Evolutionary conservation across 1,140 invertebrate genomes (phyloP).

Genomic region (Orius insidiosus): DNA sequence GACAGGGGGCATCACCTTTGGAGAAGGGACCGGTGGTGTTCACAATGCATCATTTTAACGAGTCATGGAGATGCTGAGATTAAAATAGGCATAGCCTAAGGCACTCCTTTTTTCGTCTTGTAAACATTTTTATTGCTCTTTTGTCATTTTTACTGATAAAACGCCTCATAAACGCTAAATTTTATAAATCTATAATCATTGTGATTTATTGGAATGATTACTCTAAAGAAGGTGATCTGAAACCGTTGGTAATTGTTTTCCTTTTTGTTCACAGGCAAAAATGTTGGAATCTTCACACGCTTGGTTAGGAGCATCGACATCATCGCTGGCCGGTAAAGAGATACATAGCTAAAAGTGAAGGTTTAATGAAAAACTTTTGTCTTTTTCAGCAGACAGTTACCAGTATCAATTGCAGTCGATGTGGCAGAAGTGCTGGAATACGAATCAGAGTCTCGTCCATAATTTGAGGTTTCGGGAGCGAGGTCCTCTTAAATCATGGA

Average conservation of each 20-base stretch:
- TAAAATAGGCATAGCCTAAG: background rate
- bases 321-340: conserved; percentile 76
- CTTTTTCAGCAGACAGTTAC: conserved; percentile 65
- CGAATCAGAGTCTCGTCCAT: conserved; percentile 70
- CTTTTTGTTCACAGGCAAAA: conserved; percentile 62
- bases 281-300: conserved; percentile 74
- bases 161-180: background rate
- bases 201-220: too few relatives aligned
- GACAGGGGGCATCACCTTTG: too few relatives aligned
- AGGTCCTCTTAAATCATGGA: conserved; percentile 78
- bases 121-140: background rate
- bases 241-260: too few relatives aligned
- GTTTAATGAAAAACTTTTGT: background rate
- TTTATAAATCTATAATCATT: too few relatives aligned
- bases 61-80: background rate
- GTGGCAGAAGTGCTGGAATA: conserved; percentile 91
- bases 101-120: background rate
- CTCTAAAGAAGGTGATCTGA: too few relatives aligned
- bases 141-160: conserved; percentile 3
- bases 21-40: too few relatives aligned
- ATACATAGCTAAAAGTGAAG: conserved; percentile 27
- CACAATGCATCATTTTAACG: too few relatives aligned
- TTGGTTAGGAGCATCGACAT: conserved; percentile 71
- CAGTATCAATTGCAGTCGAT: conserved; percentile 83
- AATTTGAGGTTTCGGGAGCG: conserved; percentile 78